Conservation (phyloP, 2,888 invertebrate species). For the Apomyelois bistriatella region DNA sequence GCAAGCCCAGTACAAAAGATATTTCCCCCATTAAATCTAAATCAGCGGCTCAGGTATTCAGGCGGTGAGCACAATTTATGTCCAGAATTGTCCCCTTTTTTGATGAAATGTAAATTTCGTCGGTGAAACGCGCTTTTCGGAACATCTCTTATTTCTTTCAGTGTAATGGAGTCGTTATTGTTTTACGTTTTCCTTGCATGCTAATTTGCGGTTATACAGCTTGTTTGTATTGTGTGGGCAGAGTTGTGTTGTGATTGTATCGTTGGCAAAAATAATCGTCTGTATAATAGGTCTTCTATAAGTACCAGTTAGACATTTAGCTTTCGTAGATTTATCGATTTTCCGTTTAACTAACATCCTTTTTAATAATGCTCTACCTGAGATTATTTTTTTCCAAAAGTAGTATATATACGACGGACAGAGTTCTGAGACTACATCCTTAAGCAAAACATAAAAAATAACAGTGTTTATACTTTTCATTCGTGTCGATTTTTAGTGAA, state of each 20-base stretch:
- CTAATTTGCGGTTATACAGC: not conserved
- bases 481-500: no score
- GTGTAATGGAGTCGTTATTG: constrained; percentile 2
- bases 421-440: no score
- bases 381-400: no score
- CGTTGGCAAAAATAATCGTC: no score
- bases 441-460: no score
- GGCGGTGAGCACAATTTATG: constrained; percentile 11
- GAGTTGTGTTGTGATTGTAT: not conserved
- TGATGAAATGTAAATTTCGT: constrained; percentile 15
- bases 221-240: not conserved
- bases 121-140: not conserved
- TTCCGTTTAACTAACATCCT: no score
- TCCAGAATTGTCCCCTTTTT: constrained; percentile 11
- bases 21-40: constrained; percentile 14
- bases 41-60: constrained; percentile 14
- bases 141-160: constrained; percentile 7
- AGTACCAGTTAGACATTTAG: no score
- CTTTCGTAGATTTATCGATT: no score
- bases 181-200: constrained; percentile 11
- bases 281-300: no score
- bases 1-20: constrained; percentile 1
- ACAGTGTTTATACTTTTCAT: no score
- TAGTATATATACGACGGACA: no score
- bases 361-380: no score